Base-by-base conservation (phyloP, 2,113 vertebrate genomes). In the Electrona antarctica region DNA sequence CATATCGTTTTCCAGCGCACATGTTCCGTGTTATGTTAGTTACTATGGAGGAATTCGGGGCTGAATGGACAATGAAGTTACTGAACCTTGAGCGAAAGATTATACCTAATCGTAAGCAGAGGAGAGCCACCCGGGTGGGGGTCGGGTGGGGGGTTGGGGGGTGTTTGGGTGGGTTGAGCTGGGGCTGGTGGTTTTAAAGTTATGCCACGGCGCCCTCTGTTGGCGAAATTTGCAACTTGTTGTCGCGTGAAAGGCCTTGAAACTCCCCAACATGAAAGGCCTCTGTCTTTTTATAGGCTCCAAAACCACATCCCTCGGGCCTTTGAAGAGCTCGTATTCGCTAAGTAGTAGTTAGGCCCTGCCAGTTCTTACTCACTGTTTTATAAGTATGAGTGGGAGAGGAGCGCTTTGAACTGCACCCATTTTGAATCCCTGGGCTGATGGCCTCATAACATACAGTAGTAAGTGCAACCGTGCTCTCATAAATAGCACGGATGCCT, bases 221-320 rank as follows among this genome's bases (percentile, higher is more conserved):
- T 79, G 87, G 80, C 28, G 45, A 67, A 21, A 67, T 21, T 3
- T 0, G 41, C 48, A 9, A 11, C 60, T 82, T 41, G 3, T 15
- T 78, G 72, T 74, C 50, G 58, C 49, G 21, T 52, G 33, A 67
- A 65, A 69, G 57, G 6, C 46, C 59, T 76, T 66, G 29, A 67
- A 79, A 76, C 75, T 76, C 51, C 33, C 74, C 76, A 54, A 77
- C 47, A 64, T 63, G 71, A 64, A 74, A 74, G 21, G 69, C 89
- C 87, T 84, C 88, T 83, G 84, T 90, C 89, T 91, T 91, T 91
- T 91, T 90, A 91, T 90, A 89, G 82, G 72, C 76, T 64, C 76
- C 28, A 80, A 21, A 86, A 88, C 89, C 89, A 86, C 87, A 92
- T 89, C 85, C 89, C 84, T 83, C 67, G 73, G 78, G 78, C 81